These are phyloP conservation scores for Cynoglossus semilaevis DNA, from an alignment of 2,113 vertebrate genomes.

Conservation along the genomic window DNA sequence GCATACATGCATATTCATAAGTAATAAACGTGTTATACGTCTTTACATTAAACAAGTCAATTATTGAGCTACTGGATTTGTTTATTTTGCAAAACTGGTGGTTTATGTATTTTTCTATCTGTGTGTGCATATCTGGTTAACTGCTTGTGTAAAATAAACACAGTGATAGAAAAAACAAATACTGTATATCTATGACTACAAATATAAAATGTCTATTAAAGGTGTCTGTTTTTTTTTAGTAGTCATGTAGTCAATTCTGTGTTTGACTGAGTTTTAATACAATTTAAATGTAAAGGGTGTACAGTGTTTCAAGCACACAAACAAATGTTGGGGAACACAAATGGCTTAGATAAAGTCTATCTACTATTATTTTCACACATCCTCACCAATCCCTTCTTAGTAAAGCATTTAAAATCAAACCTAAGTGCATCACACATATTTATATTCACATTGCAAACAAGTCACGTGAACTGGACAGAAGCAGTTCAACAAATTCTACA, in stretches of 20 bases:
- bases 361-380: conserved; percentile 1
- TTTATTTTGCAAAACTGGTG: too few relatives aligned
- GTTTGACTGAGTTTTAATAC: conserved; percentile 47
- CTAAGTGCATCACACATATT: conserved; percentile 22
- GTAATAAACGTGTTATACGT: too few relatives aligned
- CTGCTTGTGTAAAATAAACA: too few relatives aligned
- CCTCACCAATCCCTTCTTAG: conserved; percentile 5
- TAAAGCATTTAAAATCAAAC: conserved; percentile 28
- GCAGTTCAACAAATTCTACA: conserved; percentile 22
- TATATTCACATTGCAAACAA: conserved; percentile 24
- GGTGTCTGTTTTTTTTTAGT: too few relatives aligned
- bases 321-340: conserved; percentile 15
- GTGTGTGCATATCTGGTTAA: too few relatives aligned
- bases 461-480: conserved; percentile 19
- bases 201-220: too few relatives aligned
- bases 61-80: too few relatives aligned
- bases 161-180: too few relatives aligned
- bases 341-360: conserved; percentile 37
- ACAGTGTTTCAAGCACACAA: conserved; percentile 61
- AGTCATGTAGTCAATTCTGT: neutral
- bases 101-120: too few relatives aligned
- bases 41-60: too few relatives aligned
- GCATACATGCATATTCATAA: too few relatives aligned
- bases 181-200: too few relatives aligned
- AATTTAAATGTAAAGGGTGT: conserved; percentile 55